phyloP scores from a whole-genome alignment of 2,888 invertebrate genomes.

The Lepidonotus clava region DNA sequence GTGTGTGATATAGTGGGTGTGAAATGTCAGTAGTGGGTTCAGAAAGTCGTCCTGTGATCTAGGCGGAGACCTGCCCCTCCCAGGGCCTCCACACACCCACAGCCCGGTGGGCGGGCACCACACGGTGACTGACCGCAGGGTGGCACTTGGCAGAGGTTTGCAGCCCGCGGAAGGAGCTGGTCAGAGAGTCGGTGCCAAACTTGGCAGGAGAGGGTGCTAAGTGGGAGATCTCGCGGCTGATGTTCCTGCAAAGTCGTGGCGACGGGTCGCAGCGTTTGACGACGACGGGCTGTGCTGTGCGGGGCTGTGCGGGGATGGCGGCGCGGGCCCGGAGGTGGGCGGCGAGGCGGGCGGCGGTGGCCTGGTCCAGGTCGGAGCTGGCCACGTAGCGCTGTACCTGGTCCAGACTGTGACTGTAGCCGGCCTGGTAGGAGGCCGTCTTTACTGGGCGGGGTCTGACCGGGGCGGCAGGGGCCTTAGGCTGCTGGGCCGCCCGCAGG shows the following conservation, averaged over 20 bases:
- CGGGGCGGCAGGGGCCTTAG: not conserved
- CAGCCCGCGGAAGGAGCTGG: not conserved
- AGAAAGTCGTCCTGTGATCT: too few relatives aligned
- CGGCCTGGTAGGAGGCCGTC: not conserved
- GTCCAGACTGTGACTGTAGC: slow-evolving; percentile 32
- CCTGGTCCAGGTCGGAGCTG: slow-evolving; percentile 32
- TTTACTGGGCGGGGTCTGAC: not conserved
- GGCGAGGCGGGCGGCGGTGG: slow-evolving; percentile 19
- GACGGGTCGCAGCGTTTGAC: slow-evolving; percentile 37
- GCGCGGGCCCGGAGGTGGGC: slow-evolving; percentile 28
- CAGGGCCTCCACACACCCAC: slow-evolving; percentile 29
- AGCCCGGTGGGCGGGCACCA: slow-evolving; percentile 11
- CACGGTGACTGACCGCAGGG: slow-evolving; percentile 36
- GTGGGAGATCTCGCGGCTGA: slow-evolving; percentile 19
- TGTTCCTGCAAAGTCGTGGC: slow-evolving; percentile 23
- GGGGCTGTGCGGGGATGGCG: not conserved
- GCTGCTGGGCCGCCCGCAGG: slow-evolving; percentile 29
- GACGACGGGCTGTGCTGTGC: not conserved
- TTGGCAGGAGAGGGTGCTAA: not conserved
- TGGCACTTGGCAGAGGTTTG: not conserved
- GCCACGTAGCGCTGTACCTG: slow-evolving; percentile 38
- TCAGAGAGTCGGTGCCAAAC: not conserved
- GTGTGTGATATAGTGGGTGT: not conserved
- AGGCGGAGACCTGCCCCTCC: slow-evolving; percentile 37
- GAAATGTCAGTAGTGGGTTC: too few relatives aligned